Evolutionary conservation across 2,113 vertebrate species (phyloP), one percentile per base, ranked within the genome.

Genomic region (Physeter macrocephalus): DNA sequence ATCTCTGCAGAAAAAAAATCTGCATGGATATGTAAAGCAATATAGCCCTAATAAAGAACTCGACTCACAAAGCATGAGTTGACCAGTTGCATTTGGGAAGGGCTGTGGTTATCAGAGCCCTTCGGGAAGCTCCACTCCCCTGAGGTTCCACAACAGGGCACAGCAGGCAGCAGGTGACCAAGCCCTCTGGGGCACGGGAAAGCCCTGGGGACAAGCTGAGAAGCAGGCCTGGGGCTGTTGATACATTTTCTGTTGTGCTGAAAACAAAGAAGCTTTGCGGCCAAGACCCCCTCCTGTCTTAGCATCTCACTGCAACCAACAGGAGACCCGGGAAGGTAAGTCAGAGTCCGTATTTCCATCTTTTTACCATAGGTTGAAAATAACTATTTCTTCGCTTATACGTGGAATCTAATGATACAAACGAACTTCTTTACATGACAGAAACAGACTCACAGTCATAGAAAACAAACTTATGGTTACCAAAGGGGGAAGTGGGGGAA

Each of bases 121-220:
- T 31, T 62, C 2, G 4, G 71, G 54, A 64, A 46, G 41, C 9
- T 0, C 3, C 71, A 5, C n/a, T 9, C 25, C 18, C 5, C 21
- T 3, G 18, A 52, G 34, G 41, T 27, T 54, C 41, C 39, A 15
- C 41, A 34, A 21, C 29, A 34, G 25, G 18, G 31, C 18, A n/a
- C 43, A 20, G 52, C 31, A 7, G 71, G 61, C 61, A 39, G 36
- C 27, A 11, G 34, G 21, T 10, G 34, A 7, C 86, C 66, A 7
- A 18, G 14, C 27, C 27, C 64, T 23, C 23, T 0, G 3, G 29
- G 41, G 13, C 5, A 43, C 12, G 3, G 41, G 43, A 3, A 8
- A 8, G 25, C 7, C n/a, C 8, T 31, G 41, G 13, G 31, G 7
- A 3, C 8, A 8, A 6, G 54, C 77, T 61, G 20, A 61, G 54